A percentile compares a stretch with the other conserved stretches of the same genome.
These are phyloP conservation scores for Drymonia ruficornis DNA, from an alignment of 2,888 invertebrate genomes.

Conservation along the genomic window DNA sequence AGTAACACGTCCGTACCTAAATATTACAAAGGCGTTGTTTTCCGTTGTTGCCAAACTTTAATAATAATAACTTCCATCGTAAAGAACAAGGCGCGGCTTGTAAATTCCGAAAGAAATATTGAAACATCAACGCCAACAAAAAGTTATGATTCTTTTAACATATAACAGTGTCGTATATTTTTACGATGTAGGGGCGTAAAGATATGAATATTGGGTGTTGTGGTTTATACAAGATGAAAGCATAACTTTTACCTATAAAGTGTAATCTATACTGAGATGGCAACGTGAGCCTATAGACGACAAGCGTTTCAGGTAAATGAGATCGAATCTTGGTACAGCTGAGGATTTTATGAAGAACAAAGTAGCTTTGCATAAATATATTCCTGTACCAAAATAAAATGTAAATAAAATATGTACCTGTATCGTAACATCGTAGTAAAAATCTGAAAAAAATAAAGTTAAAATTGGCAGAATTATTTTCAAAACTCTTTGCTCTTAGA, in stretches of 20 bases:
- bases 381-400: no score
- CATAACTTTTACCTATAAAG: slow-evolving; percentile 38
- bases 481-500: no score
- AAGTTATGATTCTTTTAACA: slow-evolving; percentile 50
- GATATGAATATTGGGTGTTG: slow-evolving; percentile 49
- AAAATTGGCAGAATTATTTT: background rate
- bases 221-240: slow-evolving; percentile 49
- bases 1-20: background rate
- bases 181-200: slow-evolving; percentile 47
- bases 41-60: background rate
- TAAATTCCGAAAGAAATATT: slow-evolving; percentile 39
- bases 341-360: slow-evolving; percentile 4
- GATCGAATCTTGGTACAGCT: slow-evolving; percentile 1
- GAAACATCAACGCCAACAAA: slow-evolving; percentile 44
- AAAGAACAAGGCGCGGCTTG: slow-evolving; percentile 27
- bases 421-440: background rate
- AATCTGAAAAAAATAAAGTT: background rate
- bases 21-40: background rate
- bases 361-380: background rate
- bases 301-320: slow-evolving; percentile 13
- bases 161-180: slow-evolving; percentile 52
- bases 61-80: slow-evolving; percentile 15
- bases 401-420: background rate
- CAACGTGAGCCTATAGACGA: slow-evolving; percentile 9
- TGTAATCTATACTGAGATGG: slow-evolving; percentile 11